These are phyloP conservation scores for Macrotus californicus DNA, from an alignment of 2,113 vertebrate genomes.

Conservation along the genomic window DNA sequence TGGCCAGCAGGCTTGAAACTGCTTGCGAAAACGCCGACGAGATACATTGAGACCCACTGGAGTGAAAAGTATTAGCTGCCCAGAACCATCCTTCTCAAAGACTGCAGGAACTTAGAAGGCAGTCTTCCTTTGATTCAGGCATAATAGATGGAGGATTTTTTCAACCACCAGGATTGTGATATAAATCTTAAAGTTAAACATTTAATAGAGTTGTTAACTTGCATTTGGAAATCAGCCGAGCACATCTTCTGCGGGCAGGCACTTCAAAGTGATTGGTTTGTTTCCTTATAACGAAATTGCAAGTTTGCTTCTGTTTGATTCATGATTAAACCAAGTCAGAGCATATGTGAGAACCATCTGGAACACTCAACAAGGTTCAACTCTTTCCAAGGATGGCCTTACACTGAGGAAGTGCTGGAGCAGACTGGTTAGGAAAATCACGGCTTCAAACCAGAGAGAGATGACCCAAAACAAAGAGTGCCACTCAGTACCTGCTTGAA, in stretches of 20 bases:
- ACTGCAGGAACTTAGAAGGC: background rate
- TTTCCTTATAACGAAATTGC: slow-evolving; percentile 22
- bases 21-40: slow-evolving; percentile 32
- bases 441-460: background rate
- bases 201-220: background rate
- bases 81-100: background rate
- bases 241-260: background rate
- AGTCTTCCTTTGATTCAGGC: background rate
- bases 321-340: slow-evolving; percentile 34
- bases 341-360: slow-evolving; percentile 30
- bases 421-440: background rate
- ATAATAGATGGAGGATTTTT: background rate
- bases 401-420: background rate
- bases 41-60: background rate
- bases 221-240: background rate
- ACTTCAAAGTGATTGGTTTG: slow-evolving; percentile 19
- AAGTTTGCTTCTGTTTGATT: slow-evolving; percentile 39
- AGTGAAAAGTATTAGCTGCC: slow-evolving; percentile 8
- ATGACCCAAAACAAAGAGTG: background rate
- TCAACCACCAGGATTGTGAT: background rate
- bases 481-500: background rate
- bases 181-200: background rate
- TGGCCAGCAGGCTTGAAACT: background rate
- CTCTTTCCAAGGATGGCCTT: background rate
- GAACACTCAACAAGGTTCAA: background rate